These are phyloP conservation scores for Emberiza fucata DNA, from an alignment of 2,113 vertebrate genomes.

Conservation along the genomic window DNA sequence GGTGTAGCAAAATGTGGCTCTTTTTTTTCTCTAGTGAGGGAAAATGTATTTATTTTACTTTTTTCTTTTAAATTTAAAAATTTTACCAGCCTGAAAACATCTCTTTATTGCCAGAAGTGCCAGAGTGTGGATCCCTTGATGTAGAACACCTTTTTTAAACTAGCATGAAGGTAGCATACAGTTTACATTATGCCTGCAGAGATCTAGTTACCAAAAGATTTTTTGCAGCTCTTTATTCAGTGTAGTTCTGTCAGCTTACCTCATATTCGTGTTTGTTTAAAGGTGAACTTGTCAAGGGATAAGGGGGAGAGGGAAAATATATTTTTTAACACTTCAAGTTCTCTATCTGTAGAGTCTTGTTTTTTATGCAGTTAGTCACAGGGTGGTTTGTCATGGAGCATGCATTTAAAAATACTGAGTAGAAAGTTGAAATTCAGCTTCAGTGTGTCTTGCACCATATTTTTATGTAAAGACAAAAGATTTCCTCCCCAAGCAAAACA, in stretches of 20 bases:
- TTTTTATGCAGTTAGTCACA: slow-evolving; percentile 8
- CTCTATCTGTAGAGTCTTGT: slow-evolving; percentile 24
- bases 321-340: slow-evolving; percentile 51
- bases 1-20: not conserved
- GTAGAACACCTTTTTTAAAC: slow-evolving; percentile 37
- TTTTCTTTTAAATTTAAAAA: not conserved
- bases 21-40: not conserved
- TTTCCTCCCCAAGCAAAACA: not conserved
- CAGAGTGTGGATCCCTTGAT: slow-evolving; percentile 33
- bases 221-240: slow-evolving; percentile 31
- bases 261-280: slow-evolving; percentile 9
- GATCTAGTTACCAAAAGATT: slow-evolving; percentile 47
- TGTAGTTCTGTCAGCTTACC: slow-evolving; percentile 41
- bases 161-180: slow-evolving; percentile 51
- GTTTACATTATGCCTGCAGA: slow-evolving; percentile 52
- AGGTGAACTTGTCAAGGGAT: slow-evolving; percentile 14
- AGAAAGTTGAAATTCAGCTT: not conserved
- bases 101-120: slow-evolving; percentile 66
- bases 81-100: slow-evolving; percentile 35
- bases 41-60: not conserved
- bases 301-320: slow-evolving; percentile 1
- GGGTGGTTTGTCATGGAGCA: slow-evolving; percentile 13
- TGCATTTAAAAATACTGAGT: not conserved
- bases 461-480: not conserved
- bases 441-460: not conserved